These are phyloP conservation scores for Episyrphus balteatus DNA, from an alignment of 1,140 invertebrate genomes.

Conservation along the genomic window DNA sequence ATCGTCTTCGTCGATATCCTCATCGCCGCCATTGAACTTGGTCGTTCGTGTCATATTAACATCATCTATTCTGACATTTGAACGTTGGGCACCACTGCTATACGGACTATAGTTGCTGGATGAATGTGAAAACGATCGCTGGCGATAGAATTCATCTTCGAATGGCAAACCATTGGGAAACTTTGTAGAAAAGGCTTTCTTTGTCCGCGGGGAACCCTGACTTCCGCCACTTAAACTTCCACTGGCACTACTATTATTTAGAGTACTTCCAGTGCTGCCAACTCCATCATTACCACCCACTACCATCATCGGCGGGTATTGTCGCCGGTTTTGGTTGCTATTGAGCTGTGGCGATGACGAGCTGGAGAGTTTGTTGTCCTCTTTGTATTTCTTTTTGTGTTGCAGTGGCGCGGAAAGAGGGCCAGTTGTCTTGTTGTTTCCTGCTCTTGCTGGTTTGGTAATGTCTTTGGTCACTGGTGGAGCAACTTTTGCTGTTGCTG, in stretches of 20 bases:
- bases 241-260: not conserved
- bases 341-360: conserved; percentile 8
- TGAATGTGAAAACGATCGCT: conserved; percentile 31
- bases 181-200: conserved; percentile 33
- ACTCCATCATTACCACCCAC: too few relatives aligned
- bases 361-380: conserved; percentile 7
- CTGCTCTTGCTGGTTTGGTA: too few relatives aligned
- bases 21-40: conserved; percentile 2
- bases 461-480: too few relatives aligned
- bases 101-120: conserved; percentile 35
- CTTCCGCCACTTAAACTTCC: conserved; percentile 11
- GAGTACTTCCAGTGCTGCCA: not conserved
- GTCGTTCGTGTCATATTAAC: conserved; percentile 10
- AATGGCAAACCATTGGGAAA: conserved; percentile 34
- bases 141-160: conserved; percentile 34
- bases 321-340: not conserved
- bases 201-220: conserved; percentile 28
- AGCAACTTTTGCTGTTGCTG: too few relatives aligned
- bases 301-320: too few relatives aligned
- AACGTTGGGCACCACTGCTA: conserved; percentile 9
- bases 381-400: conserved; percentile 10
- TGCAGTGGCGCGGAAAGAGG: not conserved
- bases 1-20: conserved; percentile 11
- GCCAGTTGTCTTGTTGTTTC: too few relatives aligned
- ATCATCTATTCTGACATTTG: not conserved